Conservation (phyloP, 2,113 vertebrate species). For the Phylloscopus trochilus region DNA sequence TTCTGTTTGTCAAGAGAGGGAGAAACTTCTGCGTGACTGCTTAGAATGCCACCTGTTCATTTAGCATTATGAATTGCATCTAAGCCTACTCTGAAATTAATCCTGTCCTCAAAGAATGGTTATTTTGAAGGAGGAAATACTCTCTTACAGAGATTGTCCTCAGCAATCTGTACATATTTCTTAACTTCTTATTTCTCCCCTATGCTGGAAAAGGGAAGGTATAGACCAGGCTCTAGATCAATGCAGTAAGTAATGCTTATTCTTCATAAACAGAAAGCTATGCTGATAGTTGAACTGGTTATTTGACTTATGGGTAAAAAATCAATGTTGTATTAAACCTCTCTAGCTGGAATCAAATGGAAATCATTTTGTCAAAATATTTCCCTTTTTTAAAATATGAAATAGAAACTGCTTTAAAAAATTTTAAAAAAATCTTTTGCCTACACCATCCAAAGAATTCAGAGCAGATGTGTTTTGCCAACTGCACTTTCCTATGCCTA, state of each 20-base stretch:
- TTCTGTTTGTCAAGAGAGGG: neutral
- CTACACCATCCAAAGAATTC: neutral
- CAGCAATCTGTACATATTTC: neutral
- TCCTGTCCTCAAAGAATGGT: neutral
- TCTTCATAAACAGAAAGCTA: neutral
- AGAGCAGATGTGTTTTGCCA: neutral
- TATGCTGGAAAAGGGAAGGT: neutral
- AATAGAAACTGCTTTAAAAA: neutral
- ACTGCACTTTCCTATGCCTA: neutral
- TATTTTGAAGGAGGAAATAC: neutral
- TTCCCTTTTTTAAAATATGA: neutral
- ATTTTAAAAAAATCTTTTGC: neutral
- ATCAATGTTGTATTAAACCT: neutral
- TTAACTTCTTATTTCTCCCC: neutral
- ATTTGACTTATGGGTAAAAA: neutral
- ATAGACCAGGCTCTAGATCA: neutral
- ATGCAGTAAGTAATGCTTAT: neutral
- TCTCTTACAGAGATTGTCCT: neutral
- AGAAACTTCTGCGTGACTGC: neutral
- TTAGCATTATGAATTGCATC: neutral
- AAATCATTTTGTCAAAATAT: neutral
- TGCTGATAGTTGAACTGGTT: neutral
- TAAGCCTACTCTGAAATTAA: slow-evolving; percentile 15
- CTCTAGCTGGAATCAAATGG: neutral
- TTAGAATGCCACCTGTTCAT: slow-evolving; percentile 23